Evolutionary conservation across 2,113 vertebrate genomes (phyloP).

Genomic region (Ictalurus punctatus): DNA sequence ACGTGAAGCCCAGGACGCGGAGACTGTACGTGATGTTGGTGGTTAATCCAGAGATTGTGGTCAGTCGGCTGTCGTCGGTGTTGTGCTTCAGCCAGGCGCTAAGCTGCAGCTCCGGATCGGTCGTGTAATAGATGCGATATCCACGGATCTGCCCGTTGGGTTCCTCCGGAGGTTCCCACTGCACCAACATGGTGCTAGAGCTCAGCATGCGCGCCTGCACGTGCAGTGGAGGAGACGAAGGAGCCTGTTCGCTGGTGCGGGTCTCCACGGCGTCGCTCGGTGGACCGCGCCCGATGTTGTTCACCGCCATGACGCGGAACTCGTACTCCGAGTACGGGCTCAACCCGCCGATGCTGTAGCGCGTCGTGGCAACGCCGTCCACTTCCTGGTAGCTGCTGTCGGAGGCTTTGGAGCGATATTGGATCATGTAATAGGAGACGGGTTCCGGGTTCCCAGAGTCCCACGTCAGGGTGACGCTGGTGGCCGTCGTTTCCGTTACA

Average conservation of each 20-base stretch:
- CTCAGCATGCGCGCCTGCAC: slow-evolving; percentile 93
- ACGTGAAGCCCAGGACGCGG: slow-evolving; percentile 89
- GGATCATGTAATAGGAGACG: slow-evolving; percentile 92
- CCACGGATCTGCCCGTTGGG: slow-evolving; percentile 91
- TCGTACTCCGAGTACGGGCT: slow-evolving; percentile 94
- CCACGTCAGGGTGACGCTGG: slow-evolving; percentile 96
- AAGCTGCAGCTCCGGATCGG: slow-evolving; percentile 74
- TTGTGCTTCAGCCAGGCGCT: slow-evolving; percentile 91
- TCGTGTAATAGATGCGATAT: slow-evolving; percentile 89
- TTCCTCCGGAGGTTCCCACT: slow-evolving; percentile 94
- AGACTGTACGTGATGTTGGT: slow-evolving; percentile 90
- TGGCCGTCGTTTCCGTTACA: slow-evolving; percentile 96
- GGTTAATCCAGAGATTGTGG: slow-evolving; percentile 86
- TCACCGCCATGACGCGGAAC: slow-evolving; percentile 88
- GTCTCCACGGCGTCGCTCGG: slow-evolving; percentile 83
- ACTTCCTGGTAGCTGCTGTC: slow-evolving; percentile 91
- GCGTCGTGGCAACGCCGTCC: slow-evolving; percentile 92
- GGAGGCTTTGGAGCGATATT: slow-evolving; percentile 82
- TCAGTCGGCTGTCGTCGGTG: slow-evolving; percentile 85
- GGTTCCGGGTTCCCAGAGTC: slow-evolving; percentile 93
- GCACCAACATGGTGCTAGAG: slow-evolving; percentile 91
- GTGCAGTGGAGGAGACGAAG: slow-evolving; percentile 89
- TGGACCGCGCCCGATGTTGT: slow-evolving; percentile 91
- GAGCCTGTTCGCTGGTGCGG: slow-evolving; percentile 90
- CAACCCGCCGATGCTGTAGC: slow-evolving; percentile 96